These are phyloP conservation scores for zebrafish (Danio rerio) DNA, from an alignment of 2,113 vertebrate genomes.

Conservation along the genomic window GRCz12tu NC_133189.1:52217501-52218000, in stretches of 20 bases:
- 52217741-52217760: background rate
- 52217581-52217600: background rate
- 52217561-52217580: background rate
- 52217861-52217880: background rate
- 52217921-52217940: background rate
- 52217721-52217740: slow-evolving; percentile 20
- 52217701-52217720: background rate
- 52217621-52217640: background rate
- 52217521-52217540: background rate
- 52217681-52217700: background rate
- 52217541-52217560: background rate
- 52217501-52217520: too few species aligned
- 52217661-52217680: background rate
- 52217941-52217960: background rate
- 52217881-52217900: background rate
- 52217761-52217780: background rate
- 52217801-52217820: slow-evolving; percentile 23
- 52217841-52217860: slow-evolving; percentile 25
- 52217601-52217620: background rate
- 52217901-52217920: background rate
- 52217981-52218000: background rate
- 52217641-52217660: background rate
- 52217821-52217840: background rate
- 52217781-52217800: slow-evolving; percentile 1
- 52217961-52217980: background rate